Evolutionary conservation across 2,888 invertebrate species (phyloP).

Genomic region (Mesopsocus fuscifrons): DNA sequence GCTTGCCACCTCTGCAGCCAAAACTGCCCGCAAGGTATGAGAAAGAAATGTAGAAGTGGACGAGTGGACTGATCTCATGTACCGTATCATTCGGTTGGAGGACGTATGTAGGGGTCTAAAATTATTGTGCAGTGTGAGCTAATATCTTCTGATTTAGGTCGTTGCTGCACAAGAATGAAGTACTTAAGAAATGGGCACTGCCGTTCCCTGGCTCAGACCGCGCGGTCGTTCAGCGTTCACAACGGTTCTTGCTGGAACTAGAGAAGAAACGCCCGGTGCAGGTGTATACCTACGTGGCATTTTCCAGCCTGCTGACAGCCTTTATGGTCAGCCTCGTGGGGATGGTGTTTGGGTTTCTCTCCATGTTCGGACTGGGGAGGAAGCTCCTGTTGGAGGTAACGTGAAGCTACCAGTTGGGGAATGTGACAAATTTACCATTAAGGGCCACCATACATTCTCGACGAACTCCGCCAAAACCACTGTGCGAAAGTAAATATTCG

Average conservation of each 20-base stretch:
- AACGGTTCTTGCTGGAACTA: conserved; percentile 48
- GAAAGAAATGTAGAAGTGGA: too few relatives aligned
- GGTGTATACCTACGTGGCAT: conserved; percentile 50
- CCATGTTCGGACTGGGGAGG: conserved; percentile 41
- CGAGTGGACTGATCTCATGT: too few relatives aligned
- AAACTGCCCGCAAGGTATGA: conserved; percentile 35
- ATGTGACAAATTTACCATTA: too few relatives aligned
- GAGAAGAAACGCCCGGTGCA: conserved; percentile 58
- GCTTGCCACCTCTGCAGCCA: conserved; percentile 42
- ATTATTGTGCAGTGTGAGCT: too few relatives aligned
- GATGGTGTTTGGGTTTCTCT: conserved; percentile 36
- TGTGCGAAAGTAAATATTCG: too few relatives aligned
- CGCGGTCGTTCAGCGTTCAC: conserved; percentile 63
- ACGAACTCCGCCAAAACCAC: too few relatives aligned
- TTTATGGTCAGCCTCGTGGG: conserved; percentile 34
- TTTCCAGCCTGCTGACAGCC: conserved; percentile 28
- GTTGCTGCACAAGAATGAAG: conserved; percentile 29
- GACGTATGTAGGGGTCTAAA: too few relatives aligned
- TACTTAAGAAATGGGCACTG: conserved; percentile 36
- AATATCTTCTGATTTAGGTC: too few relatives aligned
- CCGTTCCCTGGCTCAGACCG: conserved; percentile 72
- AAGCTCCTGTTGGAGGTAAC: conserved; percentile 41
- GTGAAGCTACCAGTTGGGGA: too few relatives aligned
- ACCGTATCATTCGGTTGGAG: too few relatives aligned
- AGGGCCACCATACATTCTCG: too few relatives aligned